Evolutionary conservation across 2,113 vertebrate genomes (phyloP).

Genomic region (Nothocercus nigrocapillus): DNA sequence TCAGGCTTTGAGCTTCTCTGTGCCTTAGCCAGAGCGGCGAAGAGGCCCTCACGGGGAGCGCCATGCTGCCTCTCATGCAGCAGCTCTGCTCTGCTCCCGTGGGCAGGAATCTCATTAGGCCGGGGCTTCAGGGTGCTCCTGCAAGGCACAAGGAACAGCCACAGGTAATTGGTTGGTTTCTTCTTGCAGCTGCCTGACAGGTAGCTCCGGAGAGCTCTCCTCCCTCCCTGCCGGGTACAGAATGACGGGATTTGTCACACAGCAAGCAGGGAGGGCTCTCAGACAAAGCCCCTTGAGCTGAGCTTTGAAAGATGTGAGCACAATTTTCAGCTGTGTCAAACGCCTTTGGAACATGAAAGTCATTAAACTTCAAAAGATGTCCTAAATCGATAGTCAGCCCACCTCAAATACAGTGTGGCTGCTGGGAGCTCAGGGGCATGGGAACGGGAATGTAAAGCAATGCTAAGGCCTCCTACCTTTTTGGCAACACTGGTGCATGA

Average conservation of each 20-base stretch:
- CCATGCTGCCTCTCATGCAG: not conserved
- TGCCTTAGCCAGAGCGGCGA: not conserved
- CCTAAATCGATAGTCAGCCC: not conserved
- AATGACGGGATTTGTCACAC: not conserved
- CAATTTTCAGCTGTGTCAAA: conserved; percentile 27
- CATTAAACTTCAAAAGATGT: conserved; percentile 23
- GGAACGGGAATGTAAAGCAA: not conserved
- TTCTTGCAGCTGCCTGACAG: not conserved
- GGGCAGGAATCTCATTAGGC: not conserved
- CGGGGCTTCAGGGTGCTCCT: not conserved
- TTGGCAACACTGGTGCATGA: not conserved
- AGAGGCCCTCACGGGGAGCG: not conserved
- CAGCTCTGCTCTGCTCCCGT: not conserved
- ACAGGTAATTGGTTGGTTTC: not conserved
- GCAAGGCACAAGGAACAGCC: not conserved
- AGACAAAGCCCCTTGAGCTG: not conserved
- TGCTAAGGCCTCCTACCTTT: not conserved
- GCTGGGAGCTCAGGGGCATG: not conserved
- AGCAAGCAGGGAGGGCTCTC: not conserved
- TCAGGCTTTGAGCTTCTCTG: not conserved
- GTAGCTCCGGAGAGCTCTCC: not conserved
- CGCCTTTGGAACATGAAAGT: conserved; percentile 43
- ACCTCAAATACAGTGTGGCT: not conserved
- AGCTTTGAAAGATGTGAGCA: conserved; percentile 18
- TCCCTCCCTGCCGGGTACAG: not conserved